phyloP scores from a whole-genome alignment of 2,113 vertebrate genomes.

The Macaca mulatta region DNA sequence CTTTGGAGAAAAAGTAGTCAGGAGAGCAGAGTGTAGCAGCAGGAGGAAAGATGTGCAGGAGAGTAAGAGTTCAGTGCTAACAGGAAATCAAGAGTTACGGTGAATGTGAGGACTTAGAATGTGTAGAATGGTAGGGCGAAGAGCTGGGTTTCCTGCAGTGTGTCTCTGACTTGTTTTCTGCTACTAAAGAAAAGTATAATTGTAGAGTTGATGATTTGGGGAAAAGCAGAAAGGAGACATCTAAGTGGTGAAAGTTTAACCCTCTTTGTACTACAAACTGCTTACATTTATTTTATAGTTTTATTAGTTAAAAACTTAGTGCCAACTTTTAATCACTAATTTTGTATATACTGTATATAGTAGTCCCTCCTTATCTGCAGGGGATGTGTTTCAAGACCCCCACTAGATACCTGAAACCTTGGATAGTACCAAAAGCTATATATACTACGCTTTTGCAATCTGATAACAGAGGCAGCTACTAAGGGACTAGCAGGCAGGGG shows the following conservation, averaged over 20 bases:
- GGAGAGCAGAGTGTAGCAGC: neutral
- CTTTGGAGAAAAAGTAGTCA: too few species aligned
- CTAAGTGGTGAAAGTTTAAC: neutral
- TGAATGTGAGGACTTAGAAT: neutral
- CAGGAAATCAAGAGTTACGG: neutral
- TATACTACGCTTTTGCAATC: neutral
- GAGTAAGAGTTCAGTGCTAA: neutral
- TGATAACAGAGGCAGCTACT: neutral
- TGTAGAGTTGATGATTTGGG: neutral
- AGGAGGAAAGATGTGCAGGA: neutral
- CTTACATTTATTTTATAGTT: neutral
- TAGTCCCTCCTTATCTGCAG: neutral
- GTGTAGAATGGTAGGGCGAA: neutral
- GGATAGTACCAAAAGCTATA: neutral
- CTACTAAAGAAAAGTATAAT: neutral
- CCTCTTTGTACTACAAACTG: neutral
- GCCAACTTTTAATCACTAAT: neutral
- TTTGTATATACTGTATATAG: neutral
- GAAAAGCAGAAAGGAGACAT: neutral
- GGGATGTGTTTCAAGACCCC: neutral
- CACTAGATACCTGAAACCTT: neutral
- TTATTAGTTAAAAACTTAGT: slow-evolving; percentile 29
- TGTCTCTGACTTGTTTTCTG: neutral
- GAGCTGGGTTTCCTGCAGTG: neutral
- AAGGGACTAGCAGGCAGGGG: too few species aligned